Base-by-base conservation (phyloP, 1,140 invertebrate species). In the Drosophila nikananu region DNA sequence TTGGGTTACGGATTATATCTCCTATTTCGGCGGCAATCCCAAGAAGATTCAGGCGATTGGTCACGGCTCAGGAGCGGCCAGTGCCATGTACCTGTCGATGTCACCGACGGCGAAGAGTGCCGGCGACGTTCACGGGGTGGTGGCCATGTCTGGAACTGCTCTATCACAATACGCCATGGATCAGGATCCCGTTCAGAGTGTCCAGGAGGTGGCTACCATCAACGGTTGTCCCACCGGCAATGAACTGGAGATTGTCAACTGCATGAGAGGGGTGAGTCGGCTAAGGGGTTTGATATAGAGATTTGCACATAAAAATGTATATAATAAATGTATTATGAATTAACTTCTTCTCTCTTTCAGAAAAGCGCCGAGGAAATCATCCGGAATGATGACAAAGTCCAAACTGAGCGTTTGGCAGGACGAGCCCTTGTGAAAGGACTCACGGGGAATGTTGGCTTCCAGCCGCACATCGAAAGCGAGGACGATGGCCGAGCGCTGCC, bases 11-110 rank as follows among this genome's bases (percentile, higher is more conserved):
- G 94, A 95, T 58, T 95, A 97, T 78, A 95, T 95, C 79, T 93
- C 92, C 42, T 94, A 94, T 66, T 97, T 97, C 71, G 96, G 96
- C 5, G 96, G 96, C 13, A 94, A 97, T 93, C 94, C 95, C 0
- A 93, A 94, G 15, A 93, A 94, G 78, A 94, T 97, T 49, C 95
- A 95, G 15, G 93, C 95, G 2, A 94, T 96, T 74, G 96, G 96
- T 1, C 95, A 96, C 68, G 96, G 95, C 12, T 95, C 95, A 4
- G 96, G 96, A 1, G 95, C 95, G 0, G 95, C 94, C 74, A 93
- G 94, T 74, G 95, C 95, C 42, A 93, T 95, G 55, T 93, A 95
- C 78, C 65, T 96, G 12, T 92, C 94, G 21, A 86, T 95, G 80
- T 95, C 95, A 3, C 93, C 94, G 42, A 84, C 95, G 41, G 94